Percentiles rank a stretch among this genome's conserved stretches.
phyloP scores from a whole-genome alignment of 2,888 invertebrate species.

The Tenthredo distinguenda region DNA sequence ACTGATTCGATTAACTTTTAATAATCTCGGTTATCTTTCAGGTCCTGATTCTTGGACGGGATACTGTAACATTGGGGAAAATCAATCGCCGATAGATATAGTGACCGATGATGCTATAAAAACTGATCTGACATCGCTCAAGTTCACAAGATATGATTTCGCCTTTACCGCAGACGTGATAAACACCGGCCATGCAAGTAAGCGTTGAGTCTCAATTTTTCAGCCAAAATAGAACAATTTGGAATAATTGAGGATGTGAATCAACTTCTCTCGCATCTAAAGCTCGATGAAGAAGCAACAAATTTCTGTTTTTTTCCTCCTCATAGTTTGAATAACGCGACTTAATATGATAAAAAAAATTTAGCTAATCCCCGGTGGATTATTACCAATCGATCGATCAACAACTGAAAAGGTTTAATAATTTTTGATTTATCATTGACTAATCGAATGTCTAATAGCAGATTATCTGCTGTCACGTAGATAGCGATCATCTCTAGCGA shows the following conservation, averaged over 20 bases:
- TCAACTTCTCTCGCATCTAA: not conserved
- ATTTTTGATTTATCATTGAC: constrained; percentile 20
- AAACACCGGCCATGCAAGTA: constrained; percentile 88
- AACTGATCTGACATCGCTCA: constrained; percentile 78
- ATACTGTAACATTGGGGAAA: constrained; percentile 81
- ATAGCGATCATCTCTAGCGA: not conserved
- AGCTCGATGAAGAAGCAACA: not conserved
- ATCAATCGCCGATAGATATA: constrained; percentile 90
- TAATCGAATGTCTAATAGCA: constrained; percentile 13
- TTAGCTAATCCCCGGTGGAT: not conserved
- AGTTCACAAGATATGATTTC: constrained; percentile 81
- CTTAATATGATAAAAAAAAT: not conserved
- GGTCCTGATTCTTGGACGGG: constrained; percentile 82
- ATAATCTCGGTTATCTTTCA: constrained; percentile 51
- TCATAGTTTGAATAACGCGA: not conserved
- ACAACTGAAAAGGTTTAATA: not conserved
- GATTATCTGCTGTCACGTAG: not conserved
- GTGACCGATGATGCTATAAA: constrained; percentile 80
- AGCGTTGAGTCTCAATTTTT: constrained; percentile 58
- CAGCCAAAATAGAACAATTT: not conserved
- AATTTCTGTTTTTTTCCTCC: not conserved
- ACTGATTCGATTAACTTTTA: not conserved
- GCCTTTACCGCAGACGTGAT: constrained; percentile 79
- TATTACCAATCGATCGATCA: not conserved
- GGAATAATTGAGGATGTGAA: not conserved